Percentiles rank a stretch among this genome's conserved stretches.
phyloP scores from a whole-genome alignment of 2,888 invertebrate genomes.

The Plusia festucae region DNA sequence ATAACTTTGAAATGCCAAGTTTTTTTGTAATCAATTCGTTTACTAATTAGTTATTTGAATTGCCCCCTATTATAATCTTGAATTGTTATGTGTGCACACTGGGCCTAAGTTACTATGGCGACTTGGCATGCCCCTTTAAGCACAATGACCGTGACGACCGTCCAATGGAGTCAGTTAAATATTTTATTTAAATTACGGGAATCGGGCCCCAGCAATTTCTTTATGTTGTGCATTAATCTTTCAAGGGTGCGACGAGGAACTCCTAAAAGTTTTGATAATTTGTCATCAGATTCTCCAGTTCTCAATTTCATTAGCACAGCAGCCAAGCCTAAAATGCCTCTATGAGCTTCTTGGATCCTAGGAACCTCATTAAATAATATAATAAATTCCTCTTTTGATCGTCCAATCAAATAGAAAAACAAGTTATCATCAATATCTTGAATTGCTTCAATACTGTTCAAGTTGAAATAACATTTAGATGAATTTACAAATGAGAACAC shows the following conservation, averaged over 20 bases:
- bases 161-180: too few relatives aligned
- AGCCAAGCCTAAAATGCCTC: conserved; percentile 7
- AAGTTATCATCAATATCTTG: conserved; percentile 18
- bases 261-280: conserved; percentile 13
- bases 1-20: too few relatives aligned
- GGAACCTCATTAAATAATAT: conserved; percentile 12
- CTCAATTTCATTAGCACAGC: not conserved
- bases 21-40: too few relatives aligned
- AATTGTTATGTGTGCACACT: too few relatives aligned
- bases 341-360: conserved; percentile 6
- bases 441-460: conserved; percentile 26
- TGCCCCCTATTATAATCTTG: too few relatives aligned
- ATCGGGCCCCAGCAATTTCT: conserved; percentile 7
- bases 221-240: conserved; percentile 8
- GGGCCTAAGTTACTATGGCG: too few relatives aligned
- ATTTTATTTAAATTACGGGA: too few relatives aligned
- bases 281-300: conserved; percentile 15
- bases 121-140: too few relatives aligned
- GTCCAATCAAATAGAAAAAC: conserved; percentile 38
- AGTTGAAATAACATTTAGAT: conserved; percentile 22
- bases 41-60: too few relatives aligned
- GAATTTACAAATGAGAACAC: conserved; percentile 44
- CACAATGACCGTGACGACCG: too few relatives aligned
- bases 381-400: conserved; percentile 23
- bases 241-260: conserved; percentile 9